phyloP scores from a whole-genome alignment of 2,797 vertebrate species.

The Periophthalmus magnuspinnatus region DNA sequence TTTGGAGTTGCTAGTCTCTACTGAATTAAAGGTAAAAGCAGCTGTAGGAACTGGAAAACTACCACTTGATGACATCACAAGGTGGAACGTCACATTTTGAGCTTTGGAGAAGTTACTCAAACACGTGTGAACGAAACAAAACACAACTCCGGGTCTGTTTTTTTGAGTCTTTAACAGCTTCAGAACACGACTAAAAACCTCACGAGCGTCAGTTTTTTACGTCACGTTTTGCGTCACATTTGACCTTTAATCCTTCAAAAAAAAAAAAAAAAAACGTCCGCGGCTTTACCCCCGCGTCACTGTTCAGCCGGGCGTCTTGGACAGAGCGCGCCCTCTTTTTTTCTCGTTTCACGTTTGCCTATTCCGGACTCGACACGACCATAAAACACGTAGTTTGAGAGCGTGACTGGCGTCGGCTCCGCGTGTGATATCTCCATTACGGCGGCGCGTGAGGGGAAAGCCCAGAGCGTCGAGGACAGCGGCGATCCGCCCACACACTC shows the following conservation, averaged over 20 bases:
- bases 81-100: too few relatives aligned
- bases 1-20: too few relatives aligned
- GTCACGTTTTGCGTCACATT: too few relatives aligned
- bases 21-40: too few relatives aligned
- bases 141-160: too few relatives aligned
- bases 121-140: too few relatives aligned
- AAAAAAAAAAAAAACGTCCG: too few relatives aligned
- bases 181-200: too few relatives aligned
- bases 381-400: constrained; percentile 38
- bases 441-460: constrained; percentile 49
- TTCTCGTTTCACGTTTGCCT: constrained; percentile 25
- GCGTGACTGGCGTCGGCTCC: constrained; percentile 38
- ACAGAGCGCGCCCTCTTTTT: constrained; percentile 34
- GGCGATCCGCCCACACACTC: constrained; percentile 63
- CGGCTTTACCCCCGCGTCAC: constrained; percentile 32
- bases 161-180: too few relatives aligned
- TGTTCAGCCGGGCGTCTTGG: constrained; percentile 22
- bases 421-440: constrained; percentile 64
- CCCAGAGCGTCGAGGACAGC: constrained; percentile 65
- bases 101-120: too few relatives aligned
- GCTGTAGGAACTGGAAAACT: too few relatives aligned
- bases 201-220: too few relatives aligned
- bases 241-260: constrained; percentile 23
- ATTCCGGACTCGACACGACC: constrained; percentile 29
- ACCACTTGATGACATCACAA: neutral